These are phyloP conservation scores for Zosterops borbonicus DNA, from an alignment of 2,113 vertebrate genomes.

Conservation along the genomic window DNA sequence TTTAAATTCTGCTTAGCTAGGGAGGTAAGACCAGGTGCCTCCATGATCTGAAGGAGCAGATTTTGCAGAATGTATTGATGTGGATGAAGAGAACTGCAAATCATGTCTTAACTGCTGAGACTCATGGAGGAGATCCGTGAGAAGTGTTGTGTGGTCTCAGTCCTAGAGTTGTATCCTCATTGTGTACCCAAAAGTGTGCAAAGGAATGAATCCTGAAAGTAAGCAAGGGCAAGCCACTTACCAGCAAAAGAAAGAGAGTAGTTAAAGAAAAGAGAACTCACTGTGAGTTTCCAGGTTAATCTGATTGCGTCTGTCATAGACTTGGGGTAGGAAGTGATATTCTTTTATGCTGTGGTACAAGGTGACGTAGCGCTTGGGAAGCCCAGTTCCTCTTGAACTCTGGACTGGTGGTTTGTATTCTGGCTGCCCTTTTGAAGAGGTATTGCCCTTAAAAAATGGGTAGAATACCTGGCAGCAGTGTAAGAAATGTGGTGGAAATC, in stretches of 20 bases:
- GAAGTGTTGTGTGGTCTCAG: background rate
- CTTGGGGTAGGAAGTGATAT: background rate
- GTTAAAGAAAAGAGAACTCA: background rate
- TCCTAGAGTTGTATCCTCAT: background rate
- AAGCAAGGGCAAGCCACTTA: background rate
- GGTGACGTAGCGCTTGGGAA: accelerated
- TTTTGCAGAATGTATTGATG: background rate
- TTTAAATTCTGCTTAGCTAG: background rate
- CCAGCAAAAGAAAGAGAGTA: background rate
- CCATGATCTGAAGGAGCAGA: background rate
- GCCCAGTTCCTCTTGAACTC: background rate
- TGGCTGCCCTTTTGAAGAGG: background rate
- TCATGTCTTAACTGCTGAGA: background rate
- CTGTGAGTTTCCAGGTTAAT: background rate
- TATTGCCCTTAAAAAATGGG: background rate
- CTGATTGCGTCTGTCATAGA: background rate
- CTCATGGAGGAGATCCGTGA: accelerated
- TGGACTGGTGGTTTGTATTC: background rate
- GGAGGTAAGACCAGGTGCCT: background rate
- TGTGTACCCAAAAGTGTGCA: background rate
- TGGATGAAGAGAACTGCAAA: background rate
- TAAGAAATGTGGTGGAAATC: background rate
- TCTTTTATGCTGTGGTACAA: background rate
- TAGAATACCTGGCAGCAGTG: background rate
- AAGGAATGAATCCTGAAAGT: background rate